A percentile compares a stretch with the other conserved stretches of the same genome.
Evolutionary conservation across 2,888 invertebrate genomes (phyloP).

Genomic region (Melanostoma mellinum): DNA sequence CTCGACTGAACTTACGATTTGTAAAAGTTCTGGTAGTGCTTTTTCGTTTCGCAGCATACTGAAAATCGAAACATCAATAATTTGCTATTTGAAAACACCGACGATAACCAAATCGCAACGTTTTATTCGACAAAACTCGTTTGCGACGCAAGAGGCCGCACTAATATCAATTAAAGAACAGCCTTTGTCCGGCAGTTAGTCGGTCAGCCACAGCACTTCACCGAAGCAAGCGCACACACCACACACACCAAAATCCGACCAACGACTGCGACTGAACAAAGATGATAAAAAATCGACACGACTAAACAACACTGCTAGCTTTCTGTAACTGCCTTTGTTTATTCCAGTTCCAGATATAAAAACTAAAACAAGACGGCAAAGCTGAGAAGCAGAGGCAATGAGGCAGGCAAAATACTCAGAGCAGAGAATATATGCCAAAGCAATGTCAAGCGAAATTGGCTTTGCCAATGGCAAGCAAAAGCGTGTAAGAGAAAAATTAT

Average conservation of each 20-base stretch:
- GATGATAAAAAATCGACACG: slow-evolving; percentile 13
- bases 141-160: slow-evolving; percentile 5
- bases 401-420: slow-evolving; percentile 21
- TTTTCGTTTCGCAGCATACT: slow-evolving; percentile 41
- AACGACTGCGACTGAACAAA: neutral
- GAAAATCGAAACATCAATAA: slow-evolving; percentile 26
- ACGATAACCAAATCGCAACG: neutral
- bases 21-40: slow-evolving; percentile 23
- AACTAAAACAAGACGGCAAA: slow-evolving; percentile 8
- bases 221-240: slow-evolving; percentile 19
- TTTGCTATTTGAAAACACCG: neutral
- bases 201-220: neutral
- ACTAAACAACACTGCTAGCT: slow-evolving; percentile 28
- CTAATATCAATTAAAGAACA: no score
- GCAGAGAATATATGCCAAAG: neutral
- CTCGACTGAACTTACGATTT: slow-evolving; percentile 42
- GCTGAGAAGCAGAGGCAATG: neutral
- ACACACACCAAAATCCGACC: slow-evolving; percentile 12
- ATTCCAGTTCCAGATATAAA: slow-evolving; percentile 48
- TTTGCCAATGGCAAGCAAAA: no score
- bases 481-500: slow-evolving; percentile 4
- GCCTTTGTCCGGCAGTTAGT: no score
- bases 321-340: slow-evolving; percentile 41
- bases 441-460: no score
- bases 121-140: neutral